Base-by-base conservation (phyloP, 2,797 vertebrate species). In the Sandelia bainsii region DNA sequence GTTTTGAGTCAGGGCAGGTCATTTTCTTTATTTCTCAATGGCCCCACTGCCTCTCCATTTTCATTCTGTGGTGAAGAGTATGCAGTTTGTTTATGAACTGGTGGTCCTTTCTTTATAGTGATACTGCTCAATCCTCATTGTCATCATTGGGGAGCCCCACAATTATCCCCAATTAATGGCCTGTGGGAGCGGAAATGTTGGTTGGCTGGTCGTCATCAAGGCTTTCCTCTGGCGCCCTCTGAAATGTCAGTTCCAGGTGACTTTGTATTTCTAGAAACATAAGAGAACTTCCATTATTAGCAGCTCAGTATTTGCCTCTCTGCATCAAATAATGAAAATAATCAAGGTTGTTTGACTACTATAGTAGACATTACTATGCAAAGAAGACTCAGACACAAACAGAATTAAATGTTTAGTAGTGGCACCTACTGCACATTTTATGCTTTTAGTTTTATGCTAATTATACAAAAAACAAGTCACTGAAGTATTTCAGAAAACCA, bases 1-100 rank as follows among this genome's bases (percentile, higher is more conserved):
- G 93, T 92, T 94, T 94, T 93, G 91, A 92, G 92, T 92, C 83
- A 79, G 86, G 91, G 93, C 90, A 93, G 87, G 87, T 90, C 91
- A 89, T 89, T 92, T 94, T 93, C 89, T 92, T 81, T 92, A 91
- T 93, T 93, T 92, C 90, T 93, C 88, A 91, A 89, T 89, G 89
- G 87, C 88, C 89, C 84, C 83, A 59, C 73, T 83, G 77, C 75
- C 79, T 90, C 92, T 94, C 89, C 65, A 69, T 90, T 94, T 93
- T 91, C 92, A 85, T 79, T 69, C 82, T 85, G 85, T 19, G 75
- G 89, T 84, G 77, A 80, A 59, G 70, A 88, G 77, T 78, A 83
- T 75, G 75, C 75, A 80, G 77, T 87, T 89, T 91, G 88, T 92
- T 92, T 89, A 88, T 72, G 32, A 86, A 87, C 71, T 51, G 75